Evolutionary conservation across 2,797 vertebrate species (phyloP), one percentile per base, ranked within the genome.

Genomic region (Cossypha heuglini): DNA sequence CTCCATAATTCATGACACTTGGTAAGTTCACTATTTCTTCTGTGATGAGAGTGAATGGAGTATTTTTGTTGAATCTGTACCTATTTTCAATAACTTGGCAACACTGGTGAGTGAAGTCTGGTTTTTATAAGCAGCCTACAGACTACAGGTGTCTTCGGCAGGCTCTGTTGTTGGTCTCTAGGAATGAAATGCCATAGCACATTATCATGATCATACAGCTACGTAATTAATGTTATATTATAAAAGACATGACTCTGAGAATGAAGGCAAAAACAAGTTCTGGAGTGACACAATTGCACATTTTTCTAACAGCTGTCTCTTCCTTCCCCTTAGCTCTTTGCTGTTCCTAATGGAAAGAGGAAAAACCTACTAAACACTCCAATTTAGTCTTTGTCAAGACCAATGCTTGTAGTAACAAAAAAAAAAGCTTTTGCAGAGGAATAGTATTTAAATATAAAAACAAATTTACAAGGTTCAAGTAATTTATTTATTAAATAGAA

Each of bases 401-500:
- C 61, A 75, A 40, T 0, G 0, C 14, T 87, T 77, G 11, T 57
- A 79, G 69, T 54, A 69, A 82, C 48, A 87, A 82, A 66, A 38
- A 86, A 29, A 74, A 91, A 37, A 85, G 15, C 29, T 84, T 89
- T 89, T 76, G 31, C 79, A 90, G 90, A 93, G 51, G 86, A 93
- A 57, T 33, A 82, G 11, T 73, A 75, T 90, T 97, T 94, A 85
- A 87, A 76, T 81, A 58, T 51, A 29, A 89, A 88, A 97, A 96
- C 55, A 90, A 21, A 51, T 18, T 74, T 93, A 57, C 71, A 85
- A 58, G 91, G 37, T 91, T 97, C 42, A 94, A 92, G 40, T 88
- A 96, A 96, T 95, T 97, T 61, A 33, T 78, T 96, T 92, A 94
- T 81, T 96, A 90, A 94, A 81, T 63, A 86, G 64, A 91, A 93